Evolutionary conservation across 2,888 invertebrate genomes (phyloP), one percentile per base, ranked within the genome.

Genomic region (Cerastis leucographa): DNA sequence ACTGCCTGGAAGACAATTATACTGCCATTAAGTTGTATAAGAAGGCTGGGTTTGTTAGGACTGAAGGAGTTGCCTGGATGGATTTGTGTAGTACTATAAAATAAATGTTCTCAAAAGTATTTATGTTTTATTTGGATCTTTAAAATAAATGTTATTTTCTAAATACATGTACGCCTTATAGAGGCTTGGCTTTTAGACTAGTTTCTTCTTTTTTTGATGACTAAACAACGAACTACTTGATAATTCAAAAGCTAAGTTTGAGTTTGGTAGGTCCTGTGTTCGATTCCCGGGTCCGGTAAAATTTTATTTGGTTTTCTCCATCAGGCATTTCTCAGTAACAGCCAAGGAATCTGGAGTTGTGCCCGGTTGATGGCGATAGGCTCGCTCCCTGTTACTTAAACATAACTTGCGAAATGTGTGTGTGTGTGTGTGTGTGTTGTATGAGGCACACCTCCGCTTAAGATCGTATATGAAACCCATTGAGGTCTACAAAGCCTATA

Each of bases 21-120:
- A 86, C 75, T 40, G 92, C 94, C 29, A 84, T 85, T 42, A 91
- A 92, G 6, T 80, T 95, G 64, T 95, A 93, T 40, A 85, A 71
- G 4, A 94, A 94, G 85, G 77, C 92, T 19, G 93, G 92, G 0
- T 94, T 94, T 74, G 74, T 72, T 49, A 74, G 75, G 19, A 46
- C 71, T 19, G 83, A 87, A 44, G 79, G 81, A 19, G 87, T 91
- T 1, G 84, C 88, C 14, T 94, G 94, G 94, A 83, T 85, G 54
- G 82, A 67, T 70, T 74, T 91, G 44, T 67, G 85, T 25, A 83
- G 46, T 62, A 51, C n/a, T 59, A 44, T 70, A 75, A 69, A 78
- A n/a, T 75, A 7, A 76, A 54, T 40, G 17, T n/a, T 22, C 8
- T 5, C 3, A 9, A 11, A 12, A 12, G 2, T 35, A 0, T 19